A percentile compares a stretch with the other conserved stretches of the same genome.
phyloP scores from a whole-genome alignment of 2,797 vertebrate species.

The Arrhamphus sclerolepis region DNA sequence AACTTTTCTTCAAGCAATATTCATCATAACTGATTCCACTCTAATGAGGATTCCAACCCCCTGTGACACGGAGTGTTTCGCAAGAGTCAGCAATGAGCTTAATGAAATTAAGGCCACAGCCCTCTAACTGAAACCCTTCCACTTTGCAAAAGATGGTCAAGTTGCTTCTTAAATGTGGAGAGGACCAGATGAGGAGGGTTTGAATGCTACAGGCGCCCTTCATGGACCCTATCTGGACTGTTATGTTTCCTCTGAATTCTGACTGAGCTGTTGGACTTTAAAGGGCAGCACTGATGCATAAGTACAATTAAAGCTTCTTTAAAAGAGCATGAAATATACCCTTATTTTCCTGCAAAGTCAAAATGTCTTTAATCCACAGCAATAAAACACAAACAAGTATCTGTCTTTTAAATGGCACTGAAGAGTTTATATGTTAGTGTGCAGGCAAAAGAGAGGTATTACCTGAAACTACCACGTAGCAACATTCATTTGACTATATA shows the following conservation, averaged over 20 bases:
- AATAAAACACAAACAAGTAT: background rate
- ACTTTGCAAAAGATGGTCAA: slow-evolving; percentile 35
- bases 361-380: background rate
- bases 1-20: slow-evolving; percentile 58
- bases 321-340: background rate
- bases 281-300: slow-evolving; percentile 4
- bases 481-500: too few relatives aligned
- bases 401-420: too few relatives aligned
- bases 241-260: slow-evolving; percentile 24
- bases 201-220: slow-evolving; percentile 18
- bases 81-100: slow-evolving; percentile 60
- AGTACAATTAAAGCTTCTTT: background rate
- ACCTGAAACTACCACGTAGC: too few relatives aligned
- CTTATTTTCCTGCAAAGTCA: background rate
- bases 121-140: slow-evolving; percentile 23
- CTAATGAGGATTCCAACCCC: slow-evolving; percentile 62
- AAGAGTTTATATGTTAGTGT: background rate
- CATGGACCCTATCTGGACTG: slow-evolving; percentile 25
- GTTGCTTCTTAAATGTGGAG: slow-evolving; percentile 50
- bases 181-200: slow-evolving; percentile 39
- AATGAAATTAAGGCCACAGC: slow-evolving; percentile 60
- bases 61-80: slow-evolving; percentile 48
- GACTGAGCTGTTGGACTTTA: slow-evolving; percentile 9
- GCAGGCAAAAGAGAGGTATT: too few relatives aligned
- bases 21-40: slow-evolving; percentile 60